Base-by-base conservation (phyloP, 2,113 vertebrate species). In the Dascyllus trimaculatus region DNA sequence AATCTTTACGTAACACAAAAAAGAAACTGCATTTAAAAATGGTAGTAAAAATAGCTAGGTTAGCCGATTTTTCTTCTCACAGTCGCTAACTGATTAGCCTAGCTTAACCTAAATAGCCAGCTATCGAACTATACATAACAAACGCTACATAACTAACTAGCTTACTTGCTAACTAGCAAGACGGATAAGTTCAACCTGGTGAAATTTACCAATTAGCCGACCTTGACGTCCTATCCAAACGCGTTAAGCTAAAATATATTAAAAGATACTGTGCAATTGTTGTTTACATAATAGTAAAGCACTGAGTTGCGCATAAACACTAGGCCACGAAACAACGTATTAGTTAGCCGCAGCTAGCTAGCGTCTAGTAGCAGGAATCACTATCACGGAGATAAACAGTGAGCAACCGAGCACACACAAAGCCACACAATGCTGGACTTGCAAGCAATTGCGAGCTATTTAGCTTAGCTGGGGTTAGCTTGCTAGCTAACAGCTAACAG, bases 211-310 rank as follows among this genome's bases (percentile, higher is more conserved):
- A 18, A 26, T 18, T 38, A 6, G 21, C 14, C 3, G 11, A 22
- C n/a, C n/a, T 19, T 18, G n/a, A 15, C 5, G 4, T 0, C 2
- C 3, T 15, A 24, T 24, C 21, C 32, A 11, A 51, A 8, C 2
- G 17, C 4, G 25, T 32, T 24, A 32, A 11, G 11, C 3, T 29
- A 24, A 38, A 9, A n/a, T 1, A n/a, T 29, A 25, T 54, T 3
- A 24, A 64, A 58, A 5, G 2, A 57, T 17, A 56, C 22, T 45
- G 46, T 58, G 19, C 64, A 85, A 65, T 75, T 73, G 72, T 75
- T 88, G 87, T 92, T 93, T 93, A 93, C 88, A 92, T 92, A 92
- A 92, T 77, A 82, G 71, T 80, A 53, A 71, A 83, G 72, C 85
- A 71, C 69, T 73, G 82, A 84, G 80, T 88, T 78, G 85, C 89